Conservation (phyloP, 2,113 vertebrate genomes). For the Leptocoma aspasia region DNA sequence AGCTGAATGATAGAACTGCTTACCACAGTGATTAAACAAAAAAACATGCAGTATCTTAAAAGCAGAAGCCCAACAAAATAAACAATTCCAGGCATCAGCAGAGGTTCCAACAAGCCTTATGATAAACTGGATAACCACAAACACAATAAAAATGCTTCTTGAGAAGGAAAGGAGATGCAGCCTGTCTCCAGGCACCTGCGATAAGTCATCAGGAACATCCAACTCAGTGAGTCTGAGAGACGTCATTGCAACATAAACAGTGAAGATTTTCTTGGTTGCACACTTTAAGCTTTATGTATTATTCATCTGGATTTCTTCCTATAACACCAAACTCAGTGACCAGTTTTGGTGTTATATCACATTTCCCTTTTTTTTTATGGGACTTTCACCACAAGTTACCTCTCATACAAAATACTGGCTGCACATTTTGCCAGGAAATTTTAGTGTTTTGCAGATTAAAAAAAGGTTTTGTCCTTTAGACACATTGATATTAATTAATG, state of each 20-base stretch:
- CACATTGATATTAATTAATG: not conserved
- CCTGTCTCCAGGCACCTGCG: not conserved
- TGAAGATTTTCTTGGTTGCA: not conserved
- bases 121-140: not conserved
- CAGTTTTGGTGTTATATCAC: not conserved
- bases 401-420: not conserved
- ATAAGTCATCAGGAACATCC: not conserved
- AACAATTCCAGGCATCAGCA: not conserved
- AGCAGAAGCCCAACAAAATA: not conserved
- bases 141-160: not conserved
- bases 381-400: not conserved
- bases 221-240: not conserved
- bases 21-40: slow-evolving; percentile 21
- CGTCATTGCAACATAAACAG: rapidly evolving
- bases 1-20: slow-evolving; percentile 11
- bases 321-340: not conserved
- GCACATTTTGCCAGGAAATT: not conserved
- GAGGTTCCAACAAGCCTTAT: not conserved
- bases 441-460: not conserved
- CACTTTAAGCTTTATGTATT: not conserved
- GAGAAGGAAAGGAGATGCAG: not conserved
- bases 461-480: not conserved
- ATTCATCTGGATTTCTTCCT: not conserved
- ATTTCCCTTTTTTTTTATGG: not conserved
- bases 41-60: not conserved